phyloP scores from a whole-genome alignment of 2,888 invertebrate species.

The Campoletis raptor region DNA sequence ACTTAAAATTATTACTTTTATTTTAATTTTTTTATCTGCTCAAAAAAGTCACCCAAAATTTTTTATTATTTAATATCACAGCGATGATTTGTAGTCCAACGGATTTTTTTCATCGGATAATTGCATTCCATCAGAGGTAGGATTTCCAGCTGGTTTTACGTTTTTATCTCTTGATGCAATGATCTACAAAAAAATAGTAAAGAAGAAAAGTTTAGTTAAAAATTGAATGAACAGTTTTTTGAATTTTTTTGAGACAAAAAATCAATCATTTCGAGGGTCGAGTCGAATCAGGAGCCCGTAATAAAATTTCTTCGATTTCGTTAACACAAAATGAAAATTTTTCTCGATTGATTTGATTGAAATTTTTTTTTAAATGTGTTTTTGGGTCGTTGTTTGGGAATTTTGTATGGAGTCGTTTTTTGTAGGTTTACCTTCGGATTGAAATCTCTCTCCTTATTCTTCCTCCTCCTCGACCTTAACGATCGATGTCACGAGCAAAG shows the following conservation, averaged over 20 bases:
- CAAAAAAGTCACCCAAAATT: slow-evolving; percentile 49
- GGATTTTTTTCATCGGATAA: slow-evolving; percentile 83
- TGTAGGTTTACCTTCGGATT: slow-evolving; percentile 81
- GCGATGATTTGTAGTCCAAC: slow-evolving; percentile 81
- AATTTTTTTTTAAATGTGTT: too few species aligned
- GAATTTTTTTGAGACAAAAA: background rate
- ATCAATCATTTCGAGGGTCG: background rate
- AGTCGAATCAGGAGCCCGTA: too few species aligned
- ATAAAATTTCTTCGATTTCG: too few species aligned
- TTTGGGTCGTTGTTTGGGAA: background rate
- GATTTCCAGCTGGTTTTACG: slow-evolving; percentile 95
- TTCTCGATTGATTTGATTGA: too few species aligned
- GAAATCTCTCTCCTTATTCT: slow-evolving; percentile 83
- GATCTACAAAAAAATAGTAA: slow-evolving; percentile 86
- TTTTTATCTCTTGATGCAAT: slow-evolving; percentile 94
- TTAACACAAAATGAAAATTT: too few species aligned
- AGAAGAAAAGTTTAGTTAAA: background rate
- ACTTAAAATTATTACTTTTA: slow-evolving; percentile 39
- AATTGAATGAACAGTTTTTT: too few species aligned
- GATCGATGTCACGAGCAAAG: slow-evolving; percentile 78
- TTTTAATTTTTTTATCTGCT: slow-evolving; percentile 3
- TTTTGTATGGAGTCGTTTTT: background rate
- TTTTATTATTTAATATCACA: slow-evolving; percentile 78
- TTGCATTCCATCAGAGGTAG: slow-evolving; percentile 88
- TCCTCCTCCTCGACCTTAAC: too few species aligned